A percentile compares a stretch with the other conserved stretches of the same genome.
These are phyloP conservation scores for Zaprionus obscuricornis DNA, from an alignment of 2,888 invertebrate species.

Conservation along the genomic window DNA sequence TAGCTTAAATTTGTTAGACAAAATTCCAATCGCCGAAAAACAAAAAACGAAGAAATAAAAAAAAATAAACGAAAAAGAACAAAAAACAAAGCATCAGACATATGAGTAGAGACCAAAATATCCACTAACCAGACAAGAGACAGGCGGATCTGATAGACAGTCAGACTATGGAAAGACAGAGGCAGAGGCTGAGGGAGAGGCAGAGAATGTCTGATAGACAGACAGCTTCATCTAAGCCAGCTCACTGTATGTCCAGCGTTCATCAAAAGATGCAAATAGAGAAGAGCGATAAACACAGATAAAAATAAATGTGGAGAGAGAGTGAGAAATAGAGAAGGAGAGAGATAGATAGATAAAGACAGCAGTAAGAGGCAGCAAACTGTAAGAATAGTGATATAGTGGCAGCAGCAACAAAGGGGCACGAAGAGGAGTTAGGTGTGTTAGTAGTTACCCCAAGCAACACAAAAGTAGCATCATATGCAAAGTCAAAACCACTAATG, in stretches of 20 bases:
- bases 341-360: no score
- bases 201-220: constrained; percentile 6
- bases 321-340: not conserved
- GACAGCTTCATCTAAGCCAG: constrained; percentile 68
- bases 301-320: no score
- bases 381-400: not conserved
- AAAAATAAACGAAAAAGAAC: no score
- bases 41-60: no score
- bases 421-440: no score
- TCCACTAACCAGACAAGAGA: constrained; percentile 22
- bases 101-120: constrained; percentile 30
- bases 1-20: constrained; percentile 47
- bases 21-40: constrained; percentile 3
- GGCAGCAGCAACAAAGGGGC: not conserved
- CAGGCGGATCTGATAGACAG: constrained; percentile 1
- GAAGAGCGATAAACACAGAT: no score
- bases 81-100: constrained; percentile 34
- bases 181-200: no score
- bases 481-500: constrained; percentile 80
- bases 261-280: constrained; percentile 60
- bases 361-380: no score
- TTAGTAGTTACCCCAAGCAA: constrained; percentile 43
- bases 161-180: no score
- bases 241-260: constrained; percentile 60
- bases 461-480: constrained; percentile 79